A percentile compares a stretch with the other conserved stretches of the same genome.
Evolutionary conservation across 2,113 vertebrate genomes (phyloP).

Genomic region (Peromyscus californicus): DNA sequence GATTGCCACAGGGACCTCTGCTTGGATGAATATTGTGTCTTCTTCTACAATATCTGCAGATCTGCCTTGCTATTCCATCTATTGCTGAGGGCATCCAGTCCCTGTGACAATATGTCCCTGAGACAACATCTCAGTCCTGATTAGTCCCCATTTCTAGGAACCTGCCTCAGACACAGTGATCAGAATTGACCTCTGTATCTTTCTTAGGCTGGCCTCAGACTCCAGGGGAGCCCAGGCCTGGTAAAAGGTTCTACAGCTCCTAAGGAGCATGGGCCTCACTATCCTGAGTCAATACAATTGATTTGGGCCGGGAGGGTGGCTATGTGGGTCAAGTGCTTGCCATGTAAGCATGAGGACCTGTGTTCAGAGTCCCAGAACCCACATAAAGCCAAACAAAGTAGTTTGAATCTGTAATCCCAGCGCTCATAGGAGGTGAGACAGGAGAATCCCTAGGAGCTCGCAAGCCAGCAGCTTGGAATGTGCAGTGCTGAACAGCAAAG

Average conservation of each 20-base stretch:
- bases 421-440: neutral
- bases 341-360: neutral
- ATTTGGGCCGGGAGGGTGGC: neutral
- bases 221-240: neutral
- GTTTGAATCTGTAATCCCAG: neutral
- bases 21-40: neutral
- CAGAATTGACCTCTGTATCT: neutral
- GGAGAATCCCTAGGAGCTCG: neutral
- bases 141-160: neutral
- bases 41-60: accelerated
- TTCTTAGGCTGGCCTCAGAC: neutral
- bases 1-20: neutral
- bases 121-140: neutral
- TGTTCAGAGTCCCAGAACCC: neutral
- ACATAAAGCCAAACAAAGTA: neutral
- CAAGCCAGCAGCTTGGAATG: neutral
- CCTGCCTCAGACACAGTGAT: neutral
- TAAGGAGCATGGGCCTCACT: neutral
- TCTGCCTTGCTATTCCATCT: neutral
- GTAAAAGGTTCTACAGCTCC: neutral
- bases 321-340: neutral
- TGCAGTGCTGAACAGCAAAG: neutral
- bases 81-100: neutral
- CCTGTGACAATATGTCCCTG: neutral
- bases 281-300: neutral